These are phyloP conservation scores for Nomada hirtipes DNA, from an alignment of 2,888 invertebrate species.

Conservation along the genomic window DNA sequence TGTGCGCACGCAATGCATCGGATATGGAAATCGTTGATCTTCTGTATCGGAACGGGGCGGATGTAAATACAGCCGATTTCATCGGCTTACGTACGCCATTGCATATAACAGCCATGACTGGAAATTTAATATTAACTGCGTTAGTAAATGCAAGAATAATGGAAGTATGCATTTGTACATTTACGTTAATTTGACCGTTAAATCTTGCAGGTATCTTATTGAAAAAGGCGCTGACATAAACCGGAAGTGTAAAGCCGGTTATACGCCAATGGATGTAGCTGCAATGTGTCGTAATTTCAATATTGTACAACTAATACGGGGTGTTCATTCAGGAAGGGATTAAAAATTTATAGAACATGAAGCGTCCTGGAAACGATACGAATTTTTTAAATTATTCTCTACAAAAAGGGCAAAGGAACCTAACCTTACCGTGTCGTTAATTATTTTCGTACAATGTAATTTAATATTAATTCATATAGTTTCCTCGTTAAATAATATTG, in stretches of 20 bases:
- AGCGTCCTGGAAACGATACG: neutral
- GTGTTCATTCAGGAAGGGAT: neutral
- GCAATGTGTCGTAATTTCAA: slow-evolving; percentile 1
- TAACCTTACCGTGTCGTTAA: neutral
- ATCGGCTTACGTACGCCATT: slow-evolving; percentile 32
- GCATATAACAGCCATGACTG: slow-evolving; percentile 40
- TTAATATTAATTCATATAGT: slow-evolving; percentile 1
- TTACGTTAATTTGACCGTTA: neutral
- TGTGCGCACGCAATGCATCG: neutral
- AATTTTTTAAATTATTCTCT: too few relatives aligned
- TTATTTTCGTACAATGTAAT: neutral
- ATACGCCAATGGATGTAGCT: slow-evolving; percentile 26
- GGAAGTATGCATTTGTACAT: neutral
- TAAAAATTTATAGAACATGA: neutral
- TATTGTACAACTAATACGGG: slow-evolving; percentile 12
- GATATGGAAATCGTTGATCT: slow-evolving; percentile 27
- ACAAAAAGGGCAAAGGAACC: neutral
- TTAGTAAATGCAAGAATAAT: slow-evolving; percentile 18
- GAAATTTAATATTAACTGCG: slow-evolving; percentile 23
- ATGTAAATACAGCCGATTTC: slow-evolving; percentile 16
- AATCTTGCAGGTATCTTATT: slow-evolving; percentile 13
- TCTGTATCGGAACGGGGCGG: slow-evolving; percentile 8
- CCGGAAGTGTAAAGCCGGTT: slow-evolving; percentile 5
- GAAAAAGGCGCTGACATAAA: slow-evolving; percentile 20
- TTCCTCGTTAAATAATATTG: neutral